These are phyloP conservation scores for Opisthograptis luteolata DNA, from an alignment of 2,888 invertebrate species.

Conservation along the genomic window DNA sequence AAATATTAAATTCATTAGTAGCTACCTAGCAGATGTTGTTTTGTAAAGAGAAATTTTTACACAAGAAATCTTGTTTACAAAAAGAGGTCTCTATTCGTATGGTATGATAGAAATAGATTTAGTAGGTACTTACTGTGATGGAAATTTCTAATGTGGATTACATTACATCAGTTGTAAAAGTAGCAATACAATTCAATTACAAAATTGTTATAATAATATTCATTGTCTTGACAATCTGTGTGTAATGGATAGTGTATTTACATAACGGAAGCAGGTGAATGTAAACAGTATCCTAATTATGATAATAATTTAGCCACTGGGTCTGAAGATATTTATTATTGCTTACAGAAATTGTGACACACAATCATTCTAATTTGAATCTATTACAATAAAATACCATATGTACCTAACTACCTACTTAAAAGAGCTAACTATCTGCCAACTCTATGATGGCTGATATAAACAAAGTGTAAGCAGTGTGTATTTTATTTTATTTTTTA, in stretches of 20 bases:
- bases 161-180: constrained; percentile 1
- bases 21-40: too few relatives aligned
- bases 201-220: constrained; percentile 12
- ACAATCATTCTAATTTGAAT: too few relatives aligned
- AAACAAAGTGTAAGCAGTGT: too few relatives aligned
- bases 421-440: too few relatives aligned
- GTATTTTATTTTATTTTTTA: too few relatives aligned
- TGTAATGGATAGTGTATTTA: constrained; percentile 21
- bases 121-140: constrained; percentile 3
- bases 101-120: constrained; percentile 23
- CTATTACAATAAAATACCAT: too few relatives aligned
- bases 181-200: background rate
- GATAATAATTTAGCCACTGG: background rate
- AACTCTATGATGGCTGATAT: too few relatives aligned
- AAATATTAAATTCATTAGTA: too few relatives aligned
- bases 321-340: background rate
- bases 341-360: too few relatives aligned
- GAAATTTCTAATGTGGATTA: background rate
- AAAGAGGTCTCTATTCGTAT: constrained; percentile 15
- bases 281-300: background rate
- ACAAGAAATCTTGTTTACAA: too few relatives aligned
- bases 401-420: too few relatives aligned
- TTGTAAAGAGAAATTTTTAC: too few relatives aligned
- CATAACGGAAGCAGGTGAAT: constrained; percentile 25
- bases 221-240: constrained; percentile 7